Evolutionary conservation across 2,113 vertebrate species (phyloP).

Genomic region (Gymnarchus niloticus): DNA sequence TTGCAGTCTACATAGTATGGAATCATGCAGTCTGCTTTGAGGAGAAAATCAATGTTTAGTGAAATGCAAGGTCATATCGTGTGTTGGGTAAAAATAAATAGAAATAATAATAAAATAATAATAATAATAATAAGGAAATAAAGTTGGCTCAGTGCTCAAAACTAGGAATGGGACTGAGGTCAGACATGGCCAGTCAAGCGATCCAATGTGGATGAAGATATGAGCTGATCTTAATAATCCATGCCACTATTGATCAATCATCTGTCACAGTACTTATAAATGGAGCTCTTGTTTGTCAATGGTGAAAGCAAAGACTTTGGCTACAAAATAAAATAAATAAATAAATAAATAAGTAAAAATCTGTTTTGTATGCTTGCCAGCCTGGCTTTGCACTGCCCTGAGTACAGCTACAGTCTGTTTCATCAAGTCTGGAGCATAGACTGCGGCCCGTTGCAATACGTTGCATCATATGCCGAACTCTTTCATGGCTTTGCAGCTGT

Average conservation of each 20-base stretch:
- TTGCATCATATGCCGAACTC: constrained; percentile 19
- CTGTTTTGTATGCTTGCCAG: constrained; percentile 19
- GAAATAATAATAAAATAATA: constrained; percentile 8
- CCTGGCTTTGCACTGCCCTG: constrained; percentile 3
- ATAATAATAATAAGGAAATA: too few relatives aligned
- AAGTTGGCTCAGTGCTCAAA: constrained; percentile 8
- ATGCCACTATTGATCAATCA: constrained; percentile 22
- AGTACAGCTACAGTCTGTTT: constrained; percentile 21
- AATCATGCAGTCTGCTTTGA: not conserved
- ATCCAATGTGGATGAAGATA: constrained; percentile 8
- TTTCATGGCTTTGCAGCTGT: not conserved
- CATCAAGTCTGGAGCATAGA: constrained; percentile 18
- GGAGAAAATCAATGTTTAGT: not conserved
- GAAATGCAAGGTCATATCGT: constrained; percentile 18
- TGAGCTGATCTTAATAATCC: constrained; percentile 9
- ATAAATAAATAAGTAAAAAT: constrained; percentile 13
- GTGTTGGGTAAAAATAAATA: not conserved
- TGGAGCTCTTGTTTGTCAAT: constrained; percentile 16
- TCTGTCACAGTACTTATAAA: constrained; percentile 18
- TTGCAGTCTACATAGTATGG: constrained; percentile 7
- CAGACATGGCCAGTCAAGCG: not conserved
- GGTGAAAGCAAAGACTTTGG: not conserved
- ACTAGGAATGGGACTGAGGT: not conserved
- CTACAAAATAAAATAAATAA: not conserved
- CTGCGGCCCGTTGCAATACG: constrained; percentile 1